These are phyloP conservation scores for Anolis carolinensis DNA, from an alignment of 2,113 vertebrate species.

Conservation along the genomic window DNA sequence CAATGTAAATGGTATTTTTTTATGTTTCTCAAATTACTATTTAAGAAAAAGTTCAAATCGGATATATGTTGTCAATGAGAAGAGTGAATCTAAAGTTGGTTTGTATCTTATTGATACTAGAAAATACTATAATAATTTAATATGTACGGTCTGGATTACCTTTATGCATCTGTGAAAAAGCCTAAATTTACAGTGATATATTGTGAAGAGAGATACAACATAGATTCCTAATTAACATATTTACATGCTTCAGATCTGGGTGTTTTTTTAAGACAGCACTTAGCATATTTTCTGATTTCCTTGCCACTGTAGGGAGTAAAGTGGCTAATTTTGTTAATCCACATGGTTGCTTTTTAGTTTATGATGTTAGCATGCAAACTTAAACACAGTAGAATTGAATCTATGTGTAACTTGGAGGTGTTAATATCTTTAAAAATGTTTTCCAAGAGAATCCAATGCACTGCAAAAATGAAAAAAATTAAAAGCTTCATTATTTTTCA, in stretches of 20 bases:
- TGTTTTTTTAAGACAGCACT: constrained; percentile 23
- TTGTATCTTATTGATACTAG: constrained; percentile 1
- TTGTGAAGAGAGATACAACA: constrained; percentile 15
- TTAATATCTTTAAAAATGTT: constrained; percentile 32
- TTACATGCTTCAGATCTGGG: constrained; percentile 9
- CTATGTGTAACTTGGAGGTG: constrained; percentile 26
- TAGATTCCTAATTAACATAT: constrained; percentile 18
- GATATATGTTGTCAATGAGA: neutral
- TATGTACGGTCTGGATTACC: constrained; percentile 20
- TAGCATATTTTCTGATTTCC: constrained; percentile 37
- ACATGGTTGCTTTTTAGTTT: constrained; percentile 45
- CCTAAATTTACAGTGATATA: constrained; percentile 2
- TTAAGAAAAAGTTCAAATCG: constrained; percentile 31
- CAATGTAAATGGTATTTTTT: neutral
- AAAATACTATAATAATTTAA: constrained; percentile 1
- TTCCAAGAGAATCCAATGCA: constrained; percentile 39
- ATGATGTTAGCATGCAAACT: constrained; percentile 33
- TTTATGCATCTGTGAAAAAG: constrained; percentile 21
- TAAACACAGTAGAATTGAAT: constrained; percentile 49
- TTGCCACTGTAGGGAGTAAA: constrained; percentile 43
- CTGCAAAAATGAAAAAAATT: constrained; percentile 35
- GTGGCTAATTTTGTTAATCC: constrained; percentile 43
- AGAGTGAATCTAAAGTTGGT: neutral
- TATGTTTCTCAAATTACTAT: constrained; percentile 1
- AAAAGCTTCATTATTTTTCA: constrained; percentile 62